Evolutionary conservation across 2,113 vertebrate species (phyloP).

Genomic region (Glaucomys volans): DNA sequence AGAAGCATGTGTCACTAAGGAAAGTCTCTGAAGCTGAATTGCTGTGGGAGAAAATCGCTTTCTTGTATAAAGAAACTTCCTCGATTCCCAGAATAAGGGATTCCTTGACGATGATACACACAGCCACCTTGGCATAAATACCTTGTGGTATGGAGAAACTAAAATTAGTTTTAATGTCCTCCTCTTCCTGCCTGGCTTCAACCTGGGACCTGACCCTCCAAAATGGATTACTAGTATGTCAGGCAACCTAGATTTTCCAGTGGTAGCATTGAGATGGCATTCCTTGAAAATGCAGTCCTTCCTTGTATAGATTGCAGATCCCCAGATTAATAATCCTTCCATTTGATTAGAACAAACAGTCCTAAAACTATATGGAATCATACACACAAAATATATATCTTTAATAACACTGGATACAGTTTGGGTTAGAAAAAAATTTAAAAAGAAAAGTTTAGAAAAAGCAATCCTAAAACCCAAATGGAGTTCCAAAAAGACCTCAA

Average conservation of each 20-base stretch:
- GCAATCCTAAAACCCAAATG: background rate
- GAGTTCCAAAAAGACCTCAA: background rate
- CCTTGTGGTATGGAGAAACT: background rate
- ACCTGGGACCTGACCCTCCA: background rate
- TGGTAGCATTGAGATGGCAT: background rate
- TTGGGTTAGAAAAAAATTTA: background rate
- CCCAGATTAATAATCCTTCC: too few species aligned
- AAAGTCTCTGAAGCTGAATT: background rate
- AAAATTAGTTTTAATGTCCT: background rate
- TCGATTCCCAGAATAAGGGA: too few species aligned
- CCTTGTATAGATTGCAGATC: too few species aligned
- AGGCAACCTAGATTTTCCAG: background rate
- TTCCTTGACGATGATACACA: too few species aligned
- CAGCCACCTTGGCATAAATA: too few species aligned
- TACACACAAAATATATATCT: too few species aligned
- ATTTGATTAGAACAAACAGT: too few species aligned
- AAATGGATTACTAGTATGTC: background rate
- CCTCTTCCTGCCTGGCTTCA: background rate
- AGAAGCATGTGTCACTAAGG: background rate
- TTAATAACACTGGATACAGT: background rate
- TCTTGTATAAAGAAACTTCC: too few species aligned
- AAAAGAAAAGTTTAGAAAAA: background rate
- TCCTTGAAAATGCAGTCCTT: too few species aligned
- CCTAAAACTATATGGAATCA: too few species aligned
- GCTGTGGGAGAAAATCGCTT: background rate